Percentiles rank a stretch among this genome's conserved stretches.
phyloP scores from a whole-genome alignment of 2,888 invertebrate genomes.

The Drosophila falleni region DNA sequence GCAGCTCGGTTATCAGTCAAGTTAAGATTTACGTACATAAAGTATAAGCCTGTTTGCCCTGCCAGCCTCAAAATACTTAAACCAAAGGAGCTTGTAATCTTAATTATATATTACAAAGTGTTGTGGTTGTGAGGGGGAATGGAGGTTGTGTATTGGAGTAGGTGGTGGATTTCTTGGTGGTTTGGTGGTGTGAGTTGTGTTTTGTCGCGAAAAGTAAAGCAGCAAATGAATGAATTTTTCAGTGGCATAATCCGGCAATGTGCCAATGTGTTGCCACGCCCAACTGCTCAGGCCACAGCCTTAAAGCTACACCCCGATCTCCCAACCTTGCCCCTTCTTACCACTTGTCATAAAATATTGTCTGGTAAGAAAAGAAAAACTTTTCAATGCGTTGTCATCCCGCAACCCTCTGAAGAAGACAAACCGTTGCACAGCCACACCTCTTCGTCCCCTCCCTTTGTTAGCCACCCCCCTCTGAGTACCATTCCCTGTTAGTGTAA shows the following conservation, averaged over 20 bases:
- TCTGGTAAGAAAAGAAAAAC: constrained; percentile 79
- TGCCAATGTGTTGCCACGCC: constrained; percentile 74
- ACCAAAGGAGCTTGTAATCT: constrained; percentile 77
- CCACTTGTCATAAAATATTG: constrained; percentile 80
- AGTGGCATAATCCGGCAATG: constrained; percentile 78
- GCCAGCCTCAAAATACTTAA: constrained; percentile 55
- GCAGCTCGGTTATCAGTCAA: constrained; percentile 77
- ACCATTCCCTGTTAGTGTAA: constrained; percentile 60
- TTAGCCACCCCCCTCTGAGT: background rate
- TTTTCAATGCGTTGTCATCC: constrained; percentile 63
- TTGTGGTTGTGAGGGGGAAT: constrained; percentile 42
- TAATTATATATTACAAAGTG: constrained; percentile 81
- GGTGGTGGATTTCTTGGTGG: background rate
- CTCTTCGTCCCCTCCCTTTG: background rate
- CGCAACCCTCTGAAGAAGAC: constrained; percentile 35
- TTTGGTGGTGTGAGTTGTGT: constrained; percentile 29
- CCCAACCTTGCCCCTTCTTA: background rate
- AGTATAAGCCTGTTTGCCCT: constrained; percentile 55
- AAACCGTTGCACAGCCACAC: constrained; percentile 18
- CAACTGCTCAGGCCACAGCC: constrained; percentile 29
- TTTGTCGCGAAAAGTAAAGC: constrained; percentile 65
- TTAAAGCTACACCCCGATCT: constrained; percentile 2
- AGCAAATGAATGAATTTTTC: constrained; percentile 81
- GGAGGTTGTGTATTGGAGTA: background rate
- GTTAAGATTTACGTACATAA: constrained; percentile 60